These are phyloP conservation scores for Eubasilissa regina DNA, from an alignment of 1,140 invertebrate species.

Conservation along the genomic window DNA sequence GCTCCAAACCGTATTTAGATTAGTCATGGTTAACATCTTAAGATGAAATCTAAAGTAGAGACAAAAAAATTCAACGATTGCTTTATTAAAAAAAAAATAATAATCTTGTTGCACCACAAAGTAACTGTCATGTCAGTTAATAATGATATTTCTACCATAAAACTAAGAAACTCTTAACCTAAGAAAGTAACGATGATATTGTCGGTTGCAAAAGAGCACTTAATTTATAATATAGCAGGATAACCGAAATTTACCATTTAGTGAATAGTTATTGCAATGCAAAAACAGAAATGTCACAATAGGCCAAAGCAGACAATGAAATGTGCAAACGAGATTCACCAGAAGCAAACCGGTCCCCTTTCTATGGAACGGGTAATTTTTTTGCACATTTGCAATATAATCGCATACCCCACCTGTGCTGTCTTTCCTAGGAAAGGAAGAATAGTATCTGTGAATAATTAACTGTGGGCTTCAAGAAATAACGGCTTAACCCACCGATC, in stretches of 20 bases:
- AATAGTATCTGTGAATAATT: not conserved
- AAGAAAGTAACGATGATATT: not conserved
- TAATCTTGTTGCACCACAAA: too few relatives aligned
- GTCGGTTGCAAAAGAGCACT: slow-evolving; percentile 4
- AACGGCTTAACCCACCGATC: slow-evolving; percentile 16
- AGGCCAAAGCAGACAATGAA: slow-evolving; percentile 10
- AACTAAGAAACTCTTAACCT: not conserved
- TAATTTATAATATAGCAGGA: not conserved
- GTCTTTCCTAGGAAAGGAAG: slow-evolving; percentile 1
- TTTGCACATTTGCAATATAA: slow-evolving; percentile 37
- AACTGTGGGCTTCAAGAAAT: not conserved
- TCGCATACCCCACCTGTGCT: not conserved
- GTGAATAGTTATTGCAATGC: slow-evolving; percentile 7
- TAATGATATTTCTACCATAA: too few relatives aligned
- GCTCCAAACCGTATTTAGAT: too few relatives aligned
- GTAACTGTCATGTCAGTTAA: too few relatives aligned
- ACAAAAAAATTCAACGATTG: too few relatives aligned
- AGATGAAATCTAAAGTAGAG: too few relatives aligned
- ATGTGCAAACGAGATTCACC: slow-evolving; percentile 17
- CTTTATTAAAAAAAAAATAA: too few relatives aligned
- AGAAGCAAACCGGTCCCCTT: slow-evolving; percentile 27
- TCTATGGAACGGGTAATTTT: slow-evolving; percentile 14
- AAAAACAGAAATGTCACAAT: slow-evolving; percentile 13
- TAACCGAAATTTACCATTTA: not conserved
- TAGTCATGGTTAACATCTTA: too few relatives aligned